Percentiles rank a stretch among this genome's conserved stretches.
Evolutionary conservation across 37 sponge, comb jelly and placozoan species (phyloP).

Genomic region (Chondrilla cf. caribensis): DNA sequence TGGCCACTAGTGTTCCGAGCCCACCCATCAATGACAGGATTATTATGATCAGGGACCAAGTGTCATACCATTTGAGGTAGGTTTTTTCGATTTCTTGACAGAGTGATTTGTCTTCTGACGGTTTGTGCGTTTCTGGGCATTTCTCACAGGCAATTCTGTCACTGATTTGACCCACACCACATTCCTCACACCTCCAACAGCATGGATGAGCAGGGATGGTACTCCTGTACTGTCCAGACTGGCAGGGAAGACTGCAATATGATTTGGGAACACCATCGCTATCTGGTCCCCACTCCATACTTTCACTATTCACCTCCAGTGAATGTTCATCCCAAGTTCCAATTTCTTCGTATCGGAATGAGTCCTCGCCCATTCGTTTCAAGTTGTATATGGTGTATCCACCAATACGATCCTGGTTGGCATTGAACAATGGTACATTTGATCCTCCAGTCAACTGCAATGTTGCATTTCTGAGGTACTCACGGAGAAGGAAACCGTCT

Average conservation of each 20-base stretch:
- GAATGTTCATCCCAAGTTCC: background rate
- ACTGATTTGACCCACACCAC: background rate
- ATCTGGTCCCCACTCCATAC: background rate
- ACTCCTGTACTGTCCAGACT: background rate
- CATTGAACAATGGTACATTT: conserved; percentile 41
- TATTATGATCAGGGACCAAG: background rate
- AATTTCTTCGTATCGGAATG: background rate
- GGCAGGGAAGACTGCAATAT: background rate
- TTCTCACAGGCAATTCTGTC: background rate
- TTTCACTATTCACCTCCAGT: background rate
- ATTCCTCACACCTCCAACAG: background rate
- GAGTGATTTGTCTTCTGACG: background rate
- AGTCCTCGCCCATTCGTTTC: background rate
- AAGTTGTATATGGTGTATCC: conserved; percentile 42
- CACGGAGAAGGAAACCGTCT: conserved; percentile 21
- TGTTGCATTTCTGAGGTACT: conserved; percentile 47
- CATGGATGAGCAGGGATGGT: background rate
- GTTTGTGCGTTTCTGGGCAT: background rate
- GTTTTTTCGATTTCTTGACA: background rate
- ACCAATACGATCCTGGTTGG: conserved; percentile 36
- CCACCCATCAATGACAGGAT: background rate
- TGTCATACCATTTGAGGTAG: background rate
- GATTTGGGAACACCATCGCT: background rate
- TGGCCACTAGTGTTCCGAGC: conserved; percentile 4
- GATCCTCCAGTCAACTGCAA: conserved; percentile 17